Evolutionary conservation across 2,113 vertebrate genomes (phyloP).

Genomic region (Datnioides undecimradiatus): DNA sequence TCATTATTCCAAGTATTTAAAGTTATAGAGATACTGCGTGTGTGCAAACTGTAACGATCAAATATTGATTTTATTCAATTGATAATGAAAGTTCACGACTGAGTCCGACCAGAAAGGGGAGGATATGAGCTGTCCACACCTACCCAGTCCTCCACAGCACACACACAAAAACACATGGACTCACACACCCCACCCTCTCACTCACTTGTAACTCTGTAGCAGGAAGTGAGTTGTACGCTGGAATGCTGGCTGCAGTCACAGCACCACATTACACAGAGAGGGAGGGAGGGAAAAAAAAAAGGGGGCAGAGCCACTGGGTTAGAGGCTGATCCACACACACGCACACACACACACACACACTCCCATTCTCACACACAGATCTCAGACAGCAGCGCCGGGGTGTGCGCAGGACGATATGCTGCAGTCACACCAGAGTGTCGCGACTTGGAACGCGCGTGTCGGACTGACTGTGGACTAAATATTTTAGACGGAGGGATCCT

Average conservation of each 20-base stretch:
- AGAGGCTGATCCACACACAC: slow-evolving; percentile 63
- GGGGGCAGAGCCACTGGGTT: slow-evolving; percentile 70
- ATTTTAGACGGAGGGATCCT: slow-evolving; percentile 37
- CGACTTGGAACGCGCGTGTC: slow-evolving; percentile 17
- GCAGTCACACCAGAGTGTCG: slow-evolving; percentile 44
- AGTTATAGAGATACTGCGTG: too few species aligned
- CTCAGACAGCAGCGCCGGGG: slow-evolving; percentile 45
- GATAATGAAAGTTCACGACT: slow-evolving; percentile 8
- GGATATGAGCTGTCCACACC: not conserved
- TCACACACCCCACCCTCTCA: slow-evolving; percentile 33
- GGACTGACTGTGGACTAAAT: slow-evolving; percentile 58
- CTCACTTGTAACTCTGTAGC: slow-evolving; percentile 56
- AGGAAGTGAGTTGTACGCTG: slow-evolving; percentile 80
- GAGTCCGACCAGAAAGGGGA: not conserved
- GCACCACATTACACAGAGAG: slow-evolving; percentile 44
- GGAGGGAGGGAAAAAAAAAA: slow-evolving; percentile 46
- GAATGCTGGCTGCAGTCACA: slow-evolving; percentile 77
- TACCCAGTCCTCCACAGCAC: not conserved
- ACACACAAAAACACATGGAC: not conserved
- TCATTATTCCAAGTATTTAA: not conserved
- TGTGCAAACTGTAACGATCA: too few species aligned
- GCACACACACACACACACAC: too few species aligned
- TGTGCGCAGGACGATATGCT: slow-evolving; percentile 59
- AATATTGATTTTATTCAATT: not conserved
- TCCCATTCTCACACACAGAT: slow-evolving; percentile 53